Evolutionary conservation across 2,797 vertebrate species (phyloP).

Genomic region (Tokudaia tokunoshimensis): DNA sequence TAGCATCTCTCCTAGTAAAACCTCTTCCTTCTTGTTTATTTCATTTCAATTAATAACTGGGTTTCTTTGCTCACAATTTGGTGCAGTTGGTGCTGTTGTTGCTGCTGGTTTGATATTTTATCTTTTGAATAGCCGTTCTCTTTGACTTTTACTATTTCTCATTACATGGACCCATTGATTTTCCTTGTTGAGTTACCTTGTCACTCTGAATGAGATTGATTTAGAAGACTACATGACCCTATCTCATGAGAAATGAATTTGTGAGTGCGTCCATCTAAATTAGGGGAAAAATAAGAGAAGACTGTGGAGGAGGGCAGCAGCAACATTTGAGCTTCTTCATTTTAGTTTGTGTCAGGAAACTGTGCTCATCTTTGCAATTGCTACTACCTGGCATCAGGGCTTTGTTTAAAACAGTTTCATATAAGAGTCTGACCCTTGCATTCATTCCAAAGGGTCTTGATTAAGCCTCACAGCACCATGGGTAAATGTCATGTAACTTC

Average conservation of each 20-base stretch:
- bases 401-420: background rate
- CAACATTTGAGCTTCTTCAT: background rate
- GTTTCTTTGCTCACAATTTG: too few relatives aligned
- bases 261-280: background rate
- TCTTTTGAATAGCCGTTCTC: background rate
- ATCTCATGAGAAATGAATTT: background rate
- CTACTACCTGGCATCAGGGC: background rate
- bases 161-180: background rate
- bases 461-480: background rate
- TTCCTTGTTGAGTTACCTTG: background rate
- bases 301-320: rapidly evolving
- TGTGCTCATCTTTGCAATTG: background rate
- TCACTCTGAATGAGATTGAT: background rate
- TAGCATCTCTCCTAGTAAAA: background rate
- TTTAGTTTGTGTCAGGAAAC: background rate
- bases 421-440: background rate
- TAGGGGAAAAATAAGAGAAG: background rate
- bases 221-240: background rate
- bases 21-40: background rate
- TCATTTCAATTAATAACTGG: background rate
- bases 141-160: background rate
- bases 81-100: background rate
- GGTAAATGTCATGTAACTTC: background rate
- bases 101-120: background rate
- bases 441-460: background rate